Percentiles rank a stretch among this genome's conserved stretches.
These are phyloP conservation scores for Nesogale talazaci DNA, from an alignment of 2,113 vertebrate species.

Conservation along the genomic window DNA sequence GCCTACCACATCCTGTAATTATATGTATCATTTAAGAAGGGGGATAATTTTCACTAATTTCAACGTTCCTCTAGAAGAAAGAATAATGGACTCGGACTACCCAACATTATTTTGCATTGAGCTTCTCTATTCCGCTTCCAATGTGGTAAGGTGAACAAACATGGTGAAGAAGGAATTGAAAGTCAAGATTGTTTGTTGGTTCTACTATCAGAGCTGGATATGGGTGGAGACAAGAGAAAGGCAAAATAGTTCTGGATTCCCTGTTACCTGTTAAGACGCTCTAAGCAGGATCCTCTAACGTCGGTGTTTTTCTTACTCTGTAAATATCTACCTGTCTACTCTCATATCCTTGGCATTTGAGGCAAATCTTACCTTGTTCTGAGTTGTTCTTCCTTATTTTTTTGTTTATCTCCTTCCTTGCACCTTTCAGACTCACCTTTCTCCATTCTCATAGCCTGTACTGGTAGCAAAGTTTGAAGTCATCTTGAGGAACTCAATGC, in stretches of 20 bases:
- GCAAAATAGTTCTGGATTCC: background rate
- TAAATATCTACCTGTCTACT: background rate
- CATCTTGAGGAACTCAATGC: background rate
- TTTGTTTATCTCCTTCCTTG: background rate
- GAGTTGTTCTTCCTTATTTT: background rate
- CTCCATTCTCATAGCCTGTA: background rate
- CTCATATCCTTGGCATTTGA: background rate
- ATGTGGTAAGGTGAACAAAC: background rate
- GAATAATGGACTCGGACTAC: background rate
- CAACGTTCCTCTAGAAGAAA: background rate
- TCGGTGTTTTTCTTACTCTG: background rate
- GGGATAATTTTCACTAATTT: background rate
- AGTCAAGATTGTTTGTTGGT: background rate
- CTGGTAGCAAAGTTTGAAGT: background rate
- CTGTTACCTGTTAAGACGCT: background rate
- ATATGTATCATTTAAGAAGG: background rate
- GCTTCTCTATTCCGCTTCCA: background rate
- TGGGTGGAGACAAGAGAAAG: background rate
- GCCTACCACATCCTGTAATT: slow-evolving; percentile 9
- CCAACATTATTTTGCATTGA: background rate
- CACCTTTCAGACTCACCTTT: background rate
- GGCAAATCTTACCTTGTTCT: background rate
- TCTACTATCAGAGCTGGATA: background rate
- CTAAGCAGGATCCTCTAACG: background rate
- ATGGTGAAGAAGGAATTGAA: background rate